Percentiles rank a stretch among this genome's conserved stretches.
Conservation (phyloP, 1,140 invertebrate genomes). For the Arctopsyche grandis region DNA sequence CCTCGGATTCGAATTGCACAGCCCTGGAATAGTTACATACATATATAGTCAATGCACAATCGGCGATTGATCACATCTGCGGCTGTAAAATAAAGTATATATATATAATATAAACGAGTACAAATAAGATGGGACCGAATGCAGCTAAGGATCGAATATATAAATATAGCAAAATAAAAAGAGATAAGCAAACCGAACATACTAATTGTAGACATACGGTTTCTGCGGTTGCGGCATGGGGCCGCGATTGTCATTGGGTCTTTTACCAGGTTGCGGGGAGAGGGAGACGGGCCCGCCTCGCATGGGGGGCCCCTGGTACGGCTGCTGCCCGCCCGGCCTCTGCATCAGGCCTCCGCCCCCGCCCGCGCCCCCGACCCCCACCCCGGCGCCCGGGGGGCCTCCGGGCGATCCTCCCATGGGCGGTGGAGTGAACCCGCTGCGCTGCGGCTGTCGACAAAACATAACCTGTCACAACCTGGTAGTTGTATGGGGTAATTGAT, state of each 20-base stretch:
- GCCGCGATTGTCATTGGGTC: slow-evolving; percentile 70
- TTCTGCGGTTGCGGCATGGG: slow-evolving; percentile 72
- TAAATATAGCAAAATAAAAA: slow-evolving; percentile 54
- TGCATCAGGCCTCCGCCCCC: slow-evolving; percentile 68
- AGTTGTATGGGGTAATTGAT: neutral
- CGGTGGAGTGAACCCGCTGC: slow-evolving; percentile 57
- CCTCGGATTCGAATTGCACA: too few relatives aligned
- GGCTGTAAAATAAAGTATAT: too few relatives aligned
- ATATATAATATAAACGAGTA: neutral
- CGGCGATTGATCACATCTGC: too few relatives aligned
- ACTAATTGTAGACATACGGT: slow-evolving; percentile 65
- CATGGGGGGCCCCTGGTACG: slow-evolving; percentile 61
- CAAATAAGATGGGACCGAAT: neutral
- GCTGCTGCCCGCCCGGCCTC: slow-evolving; percentile 62
- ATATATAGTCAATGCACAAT: too few relatives aligned
- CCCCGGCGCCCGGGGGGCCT: slow-evolving; percentile 51
- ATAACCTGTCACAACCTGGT: neutral
- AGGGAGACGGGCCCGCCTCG: slow-evolving; percentile 68
- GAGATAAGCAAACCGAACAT: slow-evolving; percentile 54
- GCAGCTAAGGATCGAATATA: slow-evolving; percentile 4
- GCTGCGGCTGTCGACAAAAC: slow-evolving; percentile 55
- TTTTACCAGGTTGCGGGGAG: slow-evolving; percentile 67
- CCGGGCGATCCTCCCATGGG: slow-evolving; percentile 43
- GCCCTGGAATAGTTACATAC: too few relatives aligned
- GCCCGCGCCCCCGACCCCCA: neutral